Evolutionary conservation across 2,888 invertebrate species (phyloP).

Genomic region (Caenorhabditis parvicauda): DNA sequence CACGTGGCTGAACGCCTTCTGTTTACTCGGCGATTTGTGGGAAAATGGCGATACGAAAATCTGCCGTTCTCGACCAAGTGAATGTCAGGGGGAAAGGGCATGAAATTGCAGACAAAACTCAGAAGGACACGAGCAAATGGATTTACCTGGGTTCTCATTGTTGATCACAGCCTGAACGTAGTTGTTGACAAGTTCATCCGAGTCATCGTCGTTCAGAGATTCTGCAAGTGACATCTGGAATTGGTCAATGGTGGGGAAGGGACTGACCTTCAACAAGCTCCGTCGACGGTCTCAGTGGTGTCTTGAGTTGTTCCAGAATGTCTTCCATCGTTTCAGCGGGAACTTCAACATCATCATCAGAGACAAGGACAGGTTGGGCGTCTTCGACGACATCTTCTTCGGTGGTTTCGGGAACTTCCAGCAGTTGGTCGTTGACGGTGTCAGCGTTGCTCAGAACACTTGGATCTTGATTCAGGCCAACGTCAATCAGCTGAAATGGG

Average conservation of each 20-base stretch:
- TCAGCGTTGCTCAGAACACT: slow-evolving; percentile 9
- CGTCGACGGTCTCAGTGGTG: slow-evolving; percentile 18
- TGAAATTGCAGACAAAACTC: too few species aligned
- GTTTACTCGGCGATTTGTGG: too few species aligned
- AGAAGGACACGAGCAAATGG: slow-evolving; percentile 1
- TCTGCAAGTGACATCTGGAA: slow-evolving; percentile 8
- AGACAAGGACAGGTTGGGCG: slow-evolving; percentile 13
- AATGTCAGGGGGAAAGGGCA: too few species aligned
- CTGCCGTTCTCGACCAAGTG: too few species aligned
- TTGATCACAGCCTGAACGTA: slow-evolving; percentile 32
- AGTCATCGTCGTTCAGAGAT: slow-evolving; percentile 17
- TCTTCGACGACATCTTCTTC: slow-evolving; percentile 6
- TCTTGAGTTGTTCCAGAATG: slow-evolving; percentile 31
- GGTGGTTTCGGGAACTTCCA: not conserved
- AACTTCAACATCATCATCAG: slow-evolving; percentile 20
- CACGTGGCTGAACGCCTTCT: too few species aligned
- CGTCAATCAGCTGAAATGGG: slow-evolving; percentile 30
- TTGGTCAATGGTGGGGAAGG: too few species aligned
- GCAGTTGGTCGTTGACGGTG: not conserved
- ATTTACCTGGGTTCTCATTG: slow-evolving; percentile 23
- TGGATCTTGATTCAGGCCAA: slow-evolving; percentile 29
- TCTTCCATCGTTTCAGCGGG: too few species aligned
- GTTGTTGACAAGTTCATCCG: slow-evolving; percentile 20
- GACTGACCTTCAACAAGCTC: slow-evolving; percentile 21
- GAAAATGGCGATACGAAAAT: too few species aligned